Evolutionary conservation across 2,797 vertebrate species (phyloP).

Genomic region (Chelonia mydas): DNA sequence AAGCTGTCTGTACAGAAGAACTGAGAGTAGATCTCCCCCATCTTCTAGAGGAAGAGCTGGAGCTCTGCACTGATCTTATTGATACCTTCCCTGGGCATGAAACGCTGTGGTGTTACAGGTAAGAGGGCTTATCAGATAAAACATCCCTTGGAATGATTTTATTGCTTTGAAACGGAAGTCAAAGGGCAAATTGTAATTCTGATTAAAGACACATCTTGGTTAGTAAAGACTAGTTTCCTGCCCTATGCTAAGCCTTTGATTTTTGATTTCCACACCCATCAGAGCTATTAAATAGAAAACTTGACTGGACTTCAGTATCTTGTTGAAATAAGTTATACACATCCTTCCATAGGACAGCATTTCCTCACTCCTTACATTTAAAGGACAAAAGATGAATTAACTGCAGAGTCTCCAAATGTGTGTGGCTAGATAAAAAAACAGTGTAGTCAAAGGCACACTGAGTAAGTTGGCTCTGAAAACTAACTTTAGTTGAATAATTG

Average conservation of each 20-base stretch:
- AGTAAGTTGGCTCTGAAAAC: not conserved
- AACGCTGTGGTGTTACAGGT: conserved; percentile 98
- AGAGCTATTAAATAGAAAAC: not conserved
- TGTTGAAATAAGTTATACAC: not conserved
- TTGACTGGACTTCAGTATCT: not conserved
- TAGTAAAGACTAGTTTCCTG: not conserved
- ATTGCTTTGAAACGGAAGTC: not conserved
- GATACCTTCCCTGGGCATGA: conserved; percentile 95
- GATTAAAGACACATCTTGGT: not conserved
- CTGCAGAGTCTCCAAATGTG: not conserved
- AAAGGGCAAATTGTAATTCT: not conserved
- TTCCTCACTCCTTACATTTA: not conserved
- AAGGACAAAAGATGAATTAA: not conserved
- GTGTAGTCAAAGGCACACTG: not conserved
- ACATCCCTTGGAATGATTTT: not conserved
- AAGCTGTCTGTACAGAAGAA: conserved; percentile 67
- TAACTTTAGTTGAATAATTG: not conserved
- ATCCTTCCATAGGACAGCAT: not conserved
- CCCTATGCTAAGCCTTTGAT: not conserved
- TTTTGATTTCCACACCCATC: not conserved
- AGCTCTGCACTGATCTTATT: conserved; percentile 93
- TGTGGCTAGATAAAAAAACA: not conserved
- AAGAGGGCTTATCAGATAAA: conserved; percentile 62
- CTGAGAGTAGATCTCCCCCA: conserved; percentile 71
- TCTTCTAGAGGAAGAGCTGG: conserved; percentile 89